Evolutionary conservation across 2,888 invertebrate species (phyloP).

Genomic region (Phasia obesa): DNA sequence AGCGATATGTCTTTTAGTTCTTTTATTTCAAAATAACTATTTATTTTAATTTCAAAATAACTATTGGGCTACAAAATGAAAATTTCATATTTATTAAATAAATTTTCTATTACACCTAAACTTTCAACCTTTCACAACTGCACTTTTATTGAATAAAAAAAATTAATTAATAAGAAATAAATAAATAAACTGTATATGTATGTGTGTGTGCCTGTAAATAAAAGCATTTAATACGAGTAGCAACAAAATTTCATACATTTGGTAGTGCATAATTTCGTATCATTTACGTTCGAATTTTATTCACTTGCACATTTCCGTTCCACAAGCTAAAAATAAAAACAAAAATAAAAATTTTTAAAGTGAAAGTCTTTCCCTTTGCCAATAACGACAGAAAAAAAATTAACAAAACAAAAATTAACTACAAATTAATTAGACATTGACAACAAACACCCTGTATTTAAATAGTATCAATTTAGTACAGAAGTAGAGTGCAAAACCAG

Average conservation of each 20-base stretch:
- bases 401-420: neutral
- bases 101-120: neutral
- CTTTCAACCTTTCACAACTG: slow-evolving; percentile 25
- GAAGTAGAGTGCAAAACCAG: neutral
- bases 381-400: slow-evolving; percentile 14
- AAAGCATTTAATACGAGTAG: too few relatives aligned
- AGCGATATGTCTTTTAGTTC: too few relatives aligned
- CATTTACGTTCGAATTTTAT: neutral
- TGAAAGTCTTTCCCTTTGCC: slow-evolving; percentile 68
- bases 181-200: neutral
- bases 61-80: too few relatives aligned
- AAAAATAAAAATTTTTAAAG: slow-evolving; percentile 39
- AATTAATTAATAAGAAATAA: neutral
- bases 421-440: neutral
- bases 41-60: too few relatives aligned
- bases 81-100: too few relatives aligned
- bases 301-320: slow-evolving; percentile 50
- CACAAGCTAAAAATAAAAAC: slow-evolving; percentile 29
- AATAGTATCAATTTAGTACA: neutral
- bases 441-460: slow-evolving; percentile 42
- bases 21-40: too few relatives aligned
- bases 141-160: neutral
- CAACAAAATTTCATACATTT: neutral
- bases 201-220: too few relatives aligned
- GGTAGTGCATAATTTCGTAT: neutral